Conservation (phyloP, 2,888 invertebrate species). For the Apocheima hispidaria region DNA sequence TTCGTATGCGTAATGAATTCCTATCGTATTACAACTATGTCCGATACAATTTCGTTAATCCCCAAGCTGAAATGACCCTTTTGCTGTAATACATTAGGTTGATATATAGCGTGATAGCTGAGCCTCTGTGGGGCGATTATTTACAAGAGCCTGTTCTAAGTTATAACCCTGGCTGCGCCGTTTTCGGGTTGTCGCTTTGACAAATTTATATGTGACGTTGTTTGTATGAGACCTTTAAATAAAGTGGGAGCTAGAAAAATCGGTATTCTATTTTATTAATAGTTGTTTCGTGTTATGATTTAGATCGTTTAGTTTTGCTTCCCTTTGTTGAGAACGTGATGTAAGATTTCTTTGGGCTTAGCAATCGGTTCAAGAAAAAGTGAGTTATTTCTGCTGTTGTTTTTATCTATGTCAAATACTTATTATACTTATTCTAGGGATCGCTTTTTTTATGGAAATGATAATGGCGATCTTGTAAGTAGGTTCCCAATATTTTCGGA, state of each 20-base stretch:
- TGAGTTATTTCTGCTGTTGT: too few relatives aligned
- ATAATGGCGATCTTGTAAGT: too few relatives aligned
- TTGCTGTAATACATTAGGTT: slow-evolving; percentile 43
- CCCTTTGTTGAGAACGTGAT: background rate
- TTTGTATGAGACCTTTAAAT: slow-evolving; percentile 59
- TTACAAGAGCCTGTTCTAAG: slow-evolving; percentile 59
- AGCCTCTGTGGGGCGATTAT: slow-evolving; percentile 55
- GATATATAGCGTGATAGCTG: slow-evolving; percentile 29
- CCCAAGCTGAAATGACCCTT: slow-evolving; percentile 49
- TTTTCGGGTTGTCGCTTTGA: slow-evolving; percentile 63
- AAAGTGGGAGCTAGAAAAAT: slow-evolving; percentile 55
- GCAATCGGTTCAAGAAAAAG: too few relatives aligned
- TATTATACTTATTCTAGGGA: too few relatives aligned
- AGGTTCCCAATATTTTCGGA: too few relatives aligned
- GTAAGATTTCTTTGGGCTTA: background rate
- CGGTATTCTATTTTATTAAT: slow-evolving; percentile 51
- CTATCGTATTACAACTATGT: slow-evolving; percentile 56
- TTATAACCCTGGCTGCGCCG: slow-evolving; percentile 58
- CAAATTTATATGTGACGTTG: slow-evolving; percentile 66
- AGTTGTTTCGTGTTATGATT: slow-evolving; percentile 19
- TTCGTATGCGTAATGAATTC: slow-evolving; percentile 73
- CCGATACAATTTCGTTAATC: slow-evolving; percentile 51
- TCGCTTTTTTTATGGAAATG: too few relatives aligned
- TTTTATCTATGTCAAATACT: too few relatives aligned
- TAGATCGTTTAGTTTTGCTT: slow-evolving; percentile 5